Conservation (phyloP, 2,888 invertebrate species). For the Ormia ochracea region DNA sequence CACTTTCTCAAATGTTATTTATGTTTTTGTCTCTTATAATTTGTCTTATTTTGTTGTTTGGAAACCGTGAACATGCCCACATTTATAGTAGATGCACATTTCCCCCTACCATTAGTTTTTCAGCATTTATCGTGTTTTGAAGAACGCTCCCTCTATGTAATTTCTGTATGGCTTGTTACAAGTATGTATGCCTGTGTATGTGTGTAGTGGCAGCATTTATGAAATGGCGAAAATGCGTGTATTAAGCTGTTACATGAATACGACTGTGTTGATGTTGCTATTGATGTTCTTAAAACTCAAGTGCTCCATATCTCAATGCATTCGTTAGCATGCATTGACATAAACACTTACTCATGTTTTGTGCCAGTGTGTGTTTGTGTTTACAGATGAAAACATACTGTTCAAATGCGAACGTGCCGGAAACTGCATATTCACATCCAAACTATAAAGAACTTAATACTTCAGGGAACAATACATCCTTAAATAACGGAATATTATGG, state of each 20-base stretch:
- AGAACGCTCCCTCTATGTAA: background rate
- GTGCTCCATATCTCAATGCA: background rate
- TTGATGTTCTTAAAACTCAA: conserved; percentile 6
- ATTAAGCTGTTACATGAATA: conserved; percentile 51
- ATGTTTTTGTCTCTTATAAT: conserved; percentile 19
- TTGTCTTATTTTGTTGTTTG: conserved; percentile 10
- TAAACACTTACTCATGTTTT: background rate
- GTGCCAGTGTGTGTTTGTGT: background rate
- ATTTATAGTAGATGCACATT: background rate
- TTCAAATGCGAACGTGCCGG: conserved; percentile 45
- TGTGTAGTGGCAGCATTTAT: background rate
- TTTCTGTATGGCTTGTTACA: background rate
- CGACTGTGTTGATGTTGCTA: conserved; percentile 21
- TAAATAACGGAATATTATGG: conserved; percentile 38
- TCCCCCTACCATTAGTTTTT: background rate
- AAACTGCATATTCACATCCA: conserved; percentile 48
- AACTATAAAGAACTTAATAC: conserved; percentile 47
- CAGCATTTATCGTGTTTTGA: background rate
- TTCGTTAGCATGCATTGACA: background rate
- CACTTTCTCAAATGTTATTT: background rate
- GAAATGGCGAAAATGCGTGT: conserved; percentile 30
- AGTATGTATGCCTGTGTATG: background rate
- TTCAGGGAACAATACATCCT: conserved; percentile 49
- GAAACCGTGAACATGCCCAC: background rate
- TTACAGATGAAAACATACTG: conserved; percentile 23